Evolutionary conservation across 2,113 vertebrate genomes (phyloP).

Genomic region (Xiphorhynchus elegans): DNA sequence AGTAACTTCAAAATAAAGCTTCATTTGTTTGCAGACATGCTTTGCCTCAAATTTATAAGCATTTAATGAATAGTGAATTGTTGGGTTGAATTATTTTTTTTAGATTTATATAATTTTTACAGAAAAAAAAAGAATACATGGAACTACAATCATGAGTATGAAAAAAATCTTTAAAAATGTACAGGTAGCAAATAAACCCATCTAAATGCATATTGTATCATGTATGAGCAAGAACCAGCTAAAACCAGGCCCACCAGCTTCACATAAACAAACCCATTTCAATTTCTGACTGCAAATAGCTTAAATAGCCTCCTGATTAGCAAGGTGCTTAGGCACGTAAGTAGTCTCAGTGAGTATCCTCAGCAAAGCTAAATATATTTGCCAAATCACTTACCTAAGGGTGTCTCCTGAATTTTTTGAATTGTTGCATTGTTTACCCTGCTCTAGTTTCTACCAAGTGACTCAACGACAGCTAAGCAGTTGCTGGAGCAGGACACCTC

Average conservation of each 20-base stretch:
- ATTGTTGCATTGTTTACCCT: constrained; percentile 67
- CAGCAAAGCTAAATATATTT: constrained; percentile 55
- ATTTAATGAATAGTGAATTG: background rate
- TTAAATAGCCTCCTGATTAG: constrained; percentile 50
- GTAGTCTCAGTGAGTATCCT: constrained; percentile 31
- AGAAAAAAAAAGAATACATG: background rate
- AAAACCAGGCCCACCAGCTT: background rate
- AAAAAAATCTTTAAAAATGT: background rate
- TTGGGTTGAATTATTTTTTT: background rate
- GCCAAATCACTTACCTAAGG: constrained; percentile 66
- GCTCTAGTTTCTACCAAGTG: constrained; percentile 58
- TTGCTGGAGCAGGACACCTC: background rate
- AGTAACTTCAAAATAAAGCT: background rate
- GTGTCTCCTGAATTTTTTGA: constrained; percentile 64
- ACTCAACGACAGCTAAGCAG: constrained; percentile 37
- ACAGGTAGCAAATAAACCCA: background rate
- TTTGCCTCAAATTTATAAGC: background rate
- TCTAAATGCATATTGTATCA: background rate
- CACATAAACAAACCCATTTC: background rate
- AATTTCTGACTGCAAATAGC: constrained; percentile 27
- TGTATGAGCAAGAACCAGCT: background rate
- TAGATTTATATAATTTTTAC: background rate
- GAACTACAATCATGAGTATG: background rate
- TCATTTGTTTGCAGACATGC: background rate
- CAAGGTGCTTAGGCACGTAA: constrained; percentile 43